Evolutionary conservation across 1,140 invertebrate genomes (phyloP).

Genomic region (Aphidius gifuensis): DNA sequence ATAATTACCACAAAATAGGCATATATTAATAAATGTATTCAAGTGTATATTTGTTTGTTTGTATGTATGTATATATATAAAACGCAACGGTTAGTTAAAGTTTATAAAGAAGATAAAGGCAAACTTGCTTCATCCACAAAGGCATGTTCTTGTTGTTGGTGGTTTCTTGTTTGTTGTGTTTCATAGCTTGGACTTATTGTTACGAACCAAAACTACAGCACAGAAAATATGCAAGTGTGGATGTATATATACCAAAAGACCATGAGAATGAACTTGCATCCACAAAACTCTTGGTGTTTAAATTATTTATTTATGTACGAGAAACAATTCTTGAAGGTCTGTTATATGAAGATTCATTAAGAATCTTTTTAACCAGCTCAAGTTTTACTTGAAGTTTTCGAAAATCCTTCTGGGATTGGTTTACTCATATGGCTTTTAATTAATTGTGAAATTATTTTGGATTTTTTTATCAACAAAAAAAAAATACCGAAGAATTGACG

Average conservation of each 20-base stretch:
- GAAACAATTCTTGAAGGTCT: background rate
- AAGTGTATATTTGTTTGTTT: too few relatives aligned
- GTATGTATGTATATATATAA: too few relatives aligned
- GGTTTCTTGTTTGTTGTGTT: background rate
- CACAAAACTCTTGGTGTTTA: slow-evolving; percentile 31
- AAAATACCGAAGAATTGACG: too few relatives aligned
- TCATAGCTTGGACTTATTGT: background rate
- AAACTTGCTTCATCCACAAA: slow-evolving; percentile 5
- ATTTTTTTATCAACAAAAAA: too few relatives aligned
- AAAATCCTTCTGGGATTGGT: too few relatives aligned
- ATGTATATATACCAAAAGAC: slow-evolving; percentile 33
- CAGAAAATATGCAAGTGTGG: too few relatives aligned
- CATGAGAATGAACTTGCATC: slow-evolving; percentile 37
- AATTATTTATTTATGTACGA: background rate
- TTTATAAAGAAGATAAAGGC: too few relatives aligned
- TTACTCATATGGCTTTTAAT: too few relatives aligned
- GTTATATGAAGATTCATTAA: slow-evolving; percentile 38
- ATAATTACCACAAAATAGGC: slow-evolving; percentile 30
- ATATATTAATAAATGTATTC: slow-evolving; percentile 12
- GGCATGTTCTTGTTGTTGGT: slow-evolving; percentile 11
- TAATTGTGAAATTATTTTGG: too few relatives aligned
- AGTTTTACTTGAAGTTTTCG: too few relatives aligned
- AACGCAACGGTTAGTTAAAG: too few relatives aligned
- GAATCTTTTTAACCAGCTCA: slow-evolving; percentile 40
- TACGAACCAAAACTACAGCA: background rate